Conservation (phyloP, 2,888 invertebrate species). For the Acanthacorydalis orientalis region DNA sequence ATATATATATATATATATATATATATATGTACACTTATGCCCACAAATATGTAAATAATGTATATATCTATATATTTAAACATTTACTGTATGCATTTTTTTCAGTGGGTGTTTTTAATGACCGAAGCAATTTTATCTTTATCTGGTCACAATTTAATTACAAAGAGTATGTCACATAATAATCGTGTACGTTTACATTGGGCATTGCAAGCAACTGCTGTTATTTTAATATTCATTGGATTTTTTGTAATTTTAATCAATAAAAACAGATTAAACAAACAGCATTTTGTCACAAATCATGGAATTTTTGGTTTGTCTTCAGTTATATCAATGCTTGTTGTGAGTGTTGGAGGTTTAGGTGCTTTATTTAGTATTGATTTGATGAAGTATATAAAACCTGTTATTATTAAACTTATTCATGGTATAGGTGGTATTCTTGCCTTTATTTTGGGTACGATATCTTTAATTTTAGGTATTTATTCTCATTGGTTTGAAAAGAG, state of each 20-base stretch:
- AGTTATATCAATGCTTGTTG: conserved; percentile 15
- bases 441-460: conserved; percentile 3
- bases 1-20: too few species aligned
- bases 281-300: conserved; percentile 22
- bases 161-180: conserved; percentile 11
- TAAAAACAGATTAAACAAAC: conserved; percentile 17
- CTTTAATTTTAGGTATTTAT: conserved; percentile 12
- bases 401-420: conserved; percentile 1
- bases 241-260: conserved; percentile 17
- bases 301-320: conserved; percentile 19
- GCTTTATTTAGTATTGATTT: conserved; percentile 19
- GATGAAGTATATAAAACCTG: conserved; percentile 8
- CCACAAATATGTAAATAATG: neutral
- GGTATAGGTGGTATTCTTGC: conserved; percentile 3
- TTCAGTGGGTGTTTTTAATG: conserved; percentile 23
- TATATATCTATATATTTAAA: neutral
- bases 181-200: conserved; percentile 19
- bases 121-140: conserved; percentile 20
- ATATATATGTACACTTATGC: too few species aligned
- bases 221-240: conserved; percentile 15
- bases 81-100: conserved; percentile 9
- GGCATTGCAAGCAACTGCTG: conserved; percentile 16
- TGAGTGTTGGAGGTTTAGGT: conserved; percentile 18
- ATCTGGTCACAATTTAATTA: conserved; percentile 19
- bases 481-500: conserved; percentile 12